Evolutionary conservation across 2,888 invertebrate genomes (phyloP), one percentile per base, ranked within the genome.

Genomic region (Pelosia muscerda): DNA sequence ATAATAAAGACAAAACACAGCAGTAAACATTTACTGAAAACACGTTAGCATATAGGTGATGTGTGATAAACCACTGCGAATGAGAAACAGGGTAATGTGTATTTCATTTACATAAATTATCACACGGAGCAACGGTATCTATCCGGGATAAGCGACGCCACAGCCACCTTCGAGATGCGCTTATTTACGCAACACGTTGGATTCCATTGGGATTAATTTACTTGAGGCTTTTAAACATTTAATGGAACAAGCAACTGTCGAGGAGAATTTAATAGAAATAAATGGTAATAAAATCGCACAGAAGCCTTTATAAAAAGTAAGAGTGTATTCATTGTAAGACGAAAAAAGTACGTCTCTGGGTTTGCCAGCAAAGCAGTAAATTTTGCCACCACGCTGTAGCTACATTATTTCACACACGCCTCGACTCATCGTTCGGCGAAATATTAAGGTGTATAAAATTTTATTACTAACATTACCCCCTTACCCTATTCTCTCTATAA

Each of bases 371-470:
- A 83, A 84, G 88, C 83, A 87, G 87, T 92, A 92, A 92, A 92
- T 88, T 92, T 84, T 76, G 79, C 84, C 83, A 85, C 84, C 82
- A 76, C 83, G 79, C 80, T 84, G 84, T 84, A 85, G 80, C 87
- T 88, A 91, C 88, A 92, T 92, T 90, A 94, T 92, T 92, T 93
- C 89, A 89, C 92, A 92, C 90, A 91, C 90, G 90, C 90, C 90
- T 90, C 91, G 88, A 88, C 92, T 93, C 93, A 91, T 94, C 92
- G 91, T 90, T 91, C 86, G 85, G 84, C 90, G 88, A 93, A 94
- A 94, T 94, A 94, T 93, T 92, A 92, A 91, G 92, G 92, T 89
- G 90, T 90, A 92, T 94, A 92, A 94, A 94, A 94, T 94, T 93
- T 94, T 95, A 94, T 94, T 92, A 93, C 87, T 81, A 82, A 79